A percentile compares a stretch with the other conserved stretches of the same genome.
phyloP scores from a whole-genome alignment of 2,888 invertebrate genomes.

The Antheraea assamensis region DNA sequence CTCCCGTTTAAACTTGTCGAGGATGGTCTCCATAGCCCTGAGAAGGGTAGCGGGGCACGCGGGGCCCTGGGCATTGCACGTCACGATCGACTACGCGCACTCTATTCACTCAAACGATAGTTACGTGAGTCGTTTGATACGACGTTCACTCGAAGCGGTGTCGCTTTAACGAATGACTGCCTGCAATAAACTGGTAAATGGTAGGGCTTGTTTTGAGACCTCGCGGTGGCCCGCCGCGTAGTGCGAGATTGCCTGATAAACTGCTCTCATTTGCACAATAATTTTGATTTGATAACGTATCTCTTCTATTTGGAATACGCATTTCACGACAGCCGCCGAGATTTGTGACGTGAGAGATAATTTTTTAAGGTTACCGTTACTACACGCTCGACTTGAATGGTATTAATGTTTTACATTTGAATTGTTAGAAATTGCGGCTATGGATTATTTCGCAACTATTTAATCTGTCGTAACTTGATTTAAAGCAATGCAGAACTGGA shows the following conservation, averaged over 20 bases:
- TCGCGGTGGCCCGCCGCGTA: constrained; percentile 55
- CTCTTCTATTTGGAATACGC: constrained; percentile 63
- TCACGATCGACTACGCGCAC: constrained; percentile 74
- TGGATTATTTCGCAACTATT: constrained; percentile 41
- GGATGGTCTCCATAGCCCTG: constrained; percentile 80
- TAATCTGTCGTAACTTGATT: constrained; percentile 37
- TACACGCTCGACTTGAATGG: constrained; percentile 17
- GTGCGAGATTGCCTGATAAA: constrained; percentile 57
- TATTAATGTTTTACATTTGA: constrained; percentile 16
- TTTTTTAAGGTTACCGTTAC: constrained; percentile 44
- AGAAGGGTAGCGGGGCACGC: constrained; percentile 64
- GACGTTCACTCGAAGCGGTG: constrained; percentile 77
- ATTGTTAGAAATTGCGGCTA: constrained; percentile 25
- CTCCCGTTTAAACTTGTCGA: constrained; percentile 78
- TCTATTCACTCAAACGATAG: constrained; percentile 76
- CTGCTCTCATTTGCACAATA: constrained; percentile 77
- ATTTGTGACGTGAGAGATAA: constrained; percentile 69
- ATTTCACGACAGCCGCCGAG: constrained; percentile 67
- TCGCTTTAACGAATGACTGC: constrained; percentile 67
- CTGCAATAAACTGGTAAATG: constrained; percentile 63
- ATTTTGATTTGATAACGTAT: constrained; percentile 73
- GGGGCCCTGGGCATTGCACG: constrained; percentile 77
- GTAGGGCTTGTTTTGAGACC: constrained; percentile 60
- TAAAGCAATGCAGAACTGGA: constrained; percentile 30
- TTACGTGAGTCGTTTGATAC: constrained; percentile 71